A percentile compares a stretch with the other conserved stretches of the same genome.
Conservation (phyloP, 2,797 vertebrate species). For the Cryptoprocta ferox region DNA sequence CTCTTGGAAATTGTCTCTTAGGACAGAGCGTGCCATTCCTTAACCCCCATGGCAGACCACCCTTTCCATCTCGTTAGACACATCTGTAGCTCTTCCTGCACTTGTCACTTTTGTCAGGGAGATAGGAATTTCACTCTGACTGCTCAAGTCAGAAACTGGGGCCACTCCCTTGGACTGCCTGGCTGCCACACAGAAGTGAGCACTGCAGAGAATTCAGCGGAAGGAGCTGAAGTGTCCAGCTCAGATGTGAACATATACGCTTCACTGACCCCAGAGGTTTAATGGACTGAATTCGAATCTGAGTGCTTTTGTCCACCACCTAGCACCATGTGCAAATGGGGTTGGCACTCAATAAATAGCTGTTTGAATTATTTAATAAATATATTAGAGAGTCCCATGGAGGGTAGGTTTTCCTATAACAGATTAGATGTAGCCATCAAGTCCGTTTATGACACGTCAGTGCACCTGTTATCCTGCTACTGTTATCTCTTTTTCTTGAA, state of each 20-base stretch:
- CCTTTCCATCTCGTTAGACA: not conserved
- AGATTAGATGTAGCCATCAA: not conserved
- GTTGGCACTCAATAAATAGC: not conserved
- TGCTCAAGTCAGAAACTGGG: not conserved
- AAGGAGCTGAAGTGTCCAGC: not conserved
- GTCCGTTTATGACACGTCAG: not conserved
- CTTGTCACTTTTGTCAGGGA: not conserved
- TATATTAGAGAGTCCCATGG: not conserved
- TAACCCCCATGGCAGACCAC: not conserved
- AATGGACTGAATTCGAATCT: not conserved
- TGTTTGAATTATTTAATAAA: constrained; percentile 14
- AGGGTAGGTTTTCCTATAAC: not conserved
- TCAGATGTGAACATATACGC: not conserved
- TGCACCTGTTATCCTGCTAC: not conserved
- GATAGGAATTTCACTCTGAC: not conserved
- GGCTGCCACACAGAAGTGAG: not conserved
- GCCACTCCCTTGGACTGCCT: not conserved
- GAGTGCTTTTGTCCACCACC: not conserved
- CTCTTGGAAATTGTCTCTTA: not conserved
- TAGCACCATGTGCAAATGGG: not conserved
- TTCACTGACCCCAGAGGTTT: not conserved
- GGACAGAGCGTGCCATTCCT: not conserved
- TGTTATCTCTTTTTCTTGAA: not conserved
- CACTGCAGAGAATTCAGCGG: no score
- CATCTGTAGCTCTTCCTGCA: not conserved